phyloP scores from a whole-genome alignment of 23 tunicate species.

The Pegea sp. region DNA sequence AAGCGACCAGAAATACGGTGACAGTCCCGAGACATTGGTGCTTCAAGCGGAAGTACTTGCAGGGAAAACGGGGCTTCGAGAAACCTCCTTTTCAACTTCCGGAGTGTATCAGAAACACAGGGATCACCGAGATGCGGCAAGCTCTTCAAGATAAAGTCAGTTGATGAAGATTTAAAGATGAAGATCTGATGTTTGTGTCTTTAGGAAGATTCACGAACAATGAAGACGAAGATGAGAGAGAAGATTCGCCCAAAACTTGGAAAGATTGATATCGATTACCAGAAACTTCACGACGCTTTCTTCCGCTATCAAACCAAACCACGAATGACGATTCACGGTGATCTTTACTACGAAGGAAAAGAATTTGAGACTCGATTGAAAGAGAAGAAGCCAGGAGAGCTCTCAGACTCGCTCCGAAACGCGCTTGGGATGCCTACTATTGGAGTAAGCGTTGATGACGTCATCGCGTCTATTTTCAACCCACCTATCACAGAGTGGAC shows the following conservation, averaged over 20 bases:
- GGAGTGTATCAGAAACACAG: conserved; percentile 93
- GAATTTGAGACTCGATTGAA: conserved; percentile 94
- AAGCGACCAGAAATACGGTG: conserved; percentile 86
- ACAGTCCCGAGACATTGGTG: conserved; percentile 99
- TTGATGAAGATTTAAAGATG: neutral
- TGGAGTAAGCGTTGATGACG: conserved; percentile 10
- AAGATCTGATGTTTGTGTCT: neutral
- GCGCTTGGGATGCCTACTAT: conserved; percentile 98
- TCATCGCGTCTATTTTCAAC: neutral
- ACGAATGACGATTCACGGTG: conserved; percentile 92
- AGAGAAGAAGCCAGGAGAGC: conserved; percentile 89
- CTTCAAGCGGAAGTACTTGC: conserved; percentile 85
- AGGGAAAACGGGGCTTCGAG: conserved; percentile 95
- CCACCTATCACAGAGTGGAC: conserved; percentile 5
- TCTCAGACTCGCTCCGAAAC: conserved; percentile 64
- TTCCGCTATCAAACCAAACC: conserved; percentile 99
- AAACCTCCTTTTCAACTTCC: conserved; percentile 96
- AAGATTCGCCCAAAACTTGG: conserved; percentile 98
- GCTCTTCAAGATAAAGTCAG: conserved; percentile 85
- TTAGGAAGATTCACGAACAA: conserved; percentile 65
- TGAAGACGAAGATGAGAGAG: conserved; percentile 93
- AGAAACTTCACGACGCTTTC: conserved; percentile 98
- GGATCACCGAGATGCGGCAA: conserved; percentile 98
- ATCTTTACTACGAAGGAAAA: conserved; percentile 92
- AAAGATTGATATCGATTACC: conserved; percentile 97